phyloP scores from a whole-genome alignment of 2,888 invertebrate species.

The Lasioglossum oenotherae region DNA sequence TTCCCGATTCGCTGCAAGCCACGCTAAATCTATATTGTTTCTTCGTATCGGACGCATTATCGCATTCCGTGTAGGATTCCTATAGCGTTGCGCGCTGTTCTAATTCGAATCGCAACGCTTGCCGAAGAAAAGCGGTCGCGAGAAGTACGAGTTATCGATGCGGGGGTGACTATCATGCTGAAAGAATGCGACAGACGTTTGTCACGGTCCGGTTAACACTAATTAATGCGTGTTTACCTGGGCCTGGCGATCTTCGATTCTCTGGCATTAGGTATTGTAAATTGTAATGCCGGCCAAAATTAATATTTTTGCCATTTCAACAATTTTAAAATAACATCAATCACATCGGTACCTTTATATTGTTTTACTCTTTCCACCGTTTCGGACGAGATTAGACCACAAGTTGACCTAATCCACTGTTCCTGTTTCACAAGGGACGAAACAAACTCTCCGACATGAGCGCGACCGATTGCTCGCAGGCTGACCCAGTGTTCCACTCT shows the following conservation, averaged over 20 bases:
- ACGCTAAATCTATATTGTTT: not conserved
- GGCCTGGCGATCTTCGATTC: not conserved
- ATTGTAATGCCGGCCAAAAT: too few relatives aligned
- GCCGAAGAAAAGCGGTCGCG: conserved; percentile 1
- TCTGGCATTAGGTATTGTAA: not conserved
- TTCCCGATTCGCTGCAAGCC: conserved; percentile 2
- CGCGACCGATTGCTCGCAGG: not conserved
- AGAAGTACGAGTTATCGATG: not conserved
- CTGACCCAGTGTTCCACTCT: conserved; percentile 6
- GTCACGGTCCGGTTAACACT: not conserved
- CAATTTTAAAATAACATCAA: too few relatives aligned
- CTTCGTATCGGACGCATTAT: conserved; percentile 10
- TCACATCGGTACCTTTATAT: too few relatives aligned
- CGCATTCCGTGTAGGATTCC: conserved; percentile 20
- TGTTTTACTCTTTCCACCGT: too few relatives aligned
- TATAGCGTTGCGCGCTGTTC: not conserved
- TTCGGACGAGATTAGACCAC: not conserved
- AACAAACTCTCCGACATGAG: not conserved
- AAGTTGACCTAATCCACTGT: not conserved
- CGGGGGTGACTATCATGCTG: not conserved
- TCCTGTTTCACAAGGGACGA: not conserved
- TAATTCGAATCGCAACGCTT: conserved; percentile 21
- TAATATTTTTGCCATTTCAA: too few relatives aligned
- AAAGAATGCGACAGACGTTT: not conserved
- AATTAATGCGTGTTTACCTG: not conserved